Base-by-base conservation (phyloP, 2,888 invertebrate species). In the Dryadula phaetusa region DNA sequence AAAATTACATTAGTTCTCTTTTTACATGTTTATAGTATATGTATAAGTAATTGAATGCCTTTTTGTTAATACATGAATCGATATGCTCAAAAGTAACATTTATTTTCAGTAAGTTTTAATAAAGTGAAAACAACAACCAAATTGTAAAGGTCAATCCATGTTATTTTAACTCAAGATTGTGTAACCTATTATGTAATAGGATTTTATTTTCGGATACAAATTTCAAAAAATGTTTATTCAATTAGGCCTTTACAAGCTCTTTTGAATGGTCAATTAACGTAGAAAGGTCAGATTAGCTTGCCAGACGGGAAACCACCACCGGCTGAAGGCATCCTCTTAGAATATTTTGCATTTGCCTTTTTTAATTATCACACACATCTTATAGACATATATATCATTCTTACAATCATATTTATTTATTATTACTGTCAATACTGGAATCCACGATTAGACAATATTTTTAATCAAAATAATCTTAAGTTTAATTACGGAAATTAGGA, bases 141-240 rank as follows among this genome's bases (percentile, higher is more conserved):
- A 64, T 34, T 64, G 46, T 64, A 61, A 60, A 56, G 40, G 37
- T 63, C 46, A 32, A 40, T 56, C 61, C 67, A 44, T 42, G 18
- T 63, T 66, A 56, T 63, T 53, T 58, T 64, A 61, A 60, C 40
- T 53, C 22, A 46, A 49, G n/a, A 66, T 64, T 69, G 69, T 60
- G 37, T 67, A 70, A 70, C 53, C 4, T 25, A 42, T 69, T 69
- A 47, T 49, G 49, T 54, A 69, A 69, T 58, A 28, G 22, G 20
- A 28, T 46, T 47, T 52, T 61, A 60, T 60, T 58, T 22, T 58
- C 20, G 16, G n/a, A 49, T 47, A 47, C 14, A 14, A 47, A 44
- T 44, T 44, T 16, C n/a, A 44, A 47, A 47, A 25, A 49, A 49
- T 49, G 49, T 49, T 49, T 49, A 49, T 49, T 49, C 49, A 49